Percentiles rank a stretch among this genome's conserved stretches.
Conservation (phyloP, 2,113 vertebrate genomes). For the Irena cyanogastra region DNA sequence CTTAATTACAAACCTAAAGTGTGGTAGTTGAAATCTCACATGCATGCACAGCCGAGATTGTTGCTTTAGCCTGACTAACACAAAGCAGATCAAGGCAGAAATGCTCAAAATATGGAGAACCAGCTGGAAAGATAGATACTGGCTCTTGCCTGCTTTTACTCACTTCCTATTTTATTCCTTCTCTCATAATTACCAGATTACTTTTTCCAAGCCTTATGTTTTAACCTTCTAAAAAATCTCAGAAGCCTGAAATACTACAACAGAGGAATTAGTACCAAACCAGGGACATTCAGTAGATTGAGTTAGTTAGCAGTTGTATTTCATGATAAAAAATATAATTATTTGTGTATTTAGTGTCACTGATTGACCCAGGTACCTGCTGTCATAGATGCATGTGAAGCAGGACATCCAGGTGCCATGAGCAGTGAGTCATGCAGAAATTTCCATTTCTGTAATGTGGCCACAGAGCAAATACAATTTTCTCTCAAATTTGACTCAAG, state of each 20-base stretch:
- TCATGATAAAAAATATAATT: not conserved
- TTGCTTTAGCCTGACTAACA: constrained; percentile 3
- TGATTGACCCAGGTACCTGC: not conserved
- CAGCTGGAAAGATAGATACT: constrained; percentile 45
- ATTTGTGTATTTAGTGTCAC: not conserved
- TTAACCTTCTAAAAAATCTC: not conserved
- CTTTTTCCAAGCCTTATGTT: constrained; percentile 7
- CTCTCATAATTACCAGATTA: constrained; percentile 30
- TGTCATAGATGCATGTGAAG: not conserved
- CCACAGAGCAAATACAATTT: not conserved
- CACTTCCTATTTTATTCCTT: constrained; percentile 3
- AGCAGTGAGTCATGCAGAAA: not conserved
- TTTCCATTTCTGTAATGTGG: not conserved
- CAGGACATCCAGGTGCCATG: not conserved
- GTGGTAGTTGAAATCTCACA: constrained; percentile 46
- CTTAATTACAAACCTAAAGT: constrained; percentile 59
- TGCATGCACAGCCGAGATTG: constrained; percentile 33
- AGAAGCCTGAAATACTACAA: not conserved
- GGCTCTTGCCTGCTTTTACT: not conserved
- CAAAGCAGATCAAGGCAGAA: not conserved
- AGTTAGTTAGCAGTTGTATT: not conserved
- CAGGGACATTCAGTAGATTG: not conserved
- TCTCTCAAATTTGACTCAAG: not conserved
- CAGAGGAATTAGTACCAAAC: not conserved
- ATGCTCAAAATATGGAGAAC: constrained; percentile 32